Conservation (phyloP, 2,888 invertebrate genomes). For the Leucania comma region DNA sequence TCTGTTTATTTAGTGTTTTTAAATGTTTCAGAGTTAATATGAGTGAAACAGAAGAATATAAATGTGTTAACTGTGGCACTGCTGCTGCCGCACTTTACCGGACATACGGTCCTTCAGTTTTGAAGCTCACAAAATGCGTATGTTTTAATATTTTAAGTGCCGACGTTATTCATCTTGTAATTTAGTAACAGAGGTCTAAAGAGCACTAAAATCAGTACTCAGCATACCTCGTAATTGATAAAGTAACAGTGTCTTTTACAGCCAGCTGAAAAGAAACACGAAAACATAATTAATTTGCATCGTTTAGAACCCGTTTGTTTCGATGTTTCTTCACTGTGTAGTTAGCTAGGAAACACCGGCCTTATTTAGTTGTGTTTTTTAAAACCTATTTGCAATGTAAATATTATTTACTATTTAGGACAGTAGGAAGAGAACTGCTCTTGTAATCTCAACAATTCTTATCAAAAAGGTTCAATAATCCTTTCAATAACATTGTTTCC, state of each 20-base stretch:
- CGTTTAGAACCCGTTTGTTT: not conserved
- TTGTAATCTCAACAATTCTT: too few relatives aligned
- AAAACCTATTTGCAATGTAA: too few relatives aligned
- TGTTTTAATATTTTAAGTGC: constrained; percentile 73
- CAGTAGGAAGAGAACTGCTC: too few relatives aligned
- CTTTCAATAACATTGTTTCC: too few relatives aligned
- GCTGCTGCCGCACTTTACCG: constrained; percentile 92
- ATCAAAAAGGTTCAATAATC: too few relatives aligned
- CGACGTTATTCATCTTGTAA: not conserved
- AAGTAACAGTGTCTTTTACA: too few relatives aligned
- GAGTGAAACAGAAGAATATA: constrained; percentile 71
- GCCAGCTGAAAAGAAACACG: not conserved
- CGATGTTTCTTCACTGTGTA: too few relatives aligned
- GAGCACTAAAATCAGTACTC: not conserved
- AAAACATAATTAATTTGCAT: not conserved
- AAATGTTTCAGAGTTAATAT: constrained; percentile 50
- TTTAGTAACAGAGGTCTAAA: not conserved
- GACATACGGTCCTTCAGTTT: constrained; percentile 93
- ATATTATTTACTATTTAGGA: not conserved
- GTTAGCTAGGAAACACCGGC: too few relatives aligned
- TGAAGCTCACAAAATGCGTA: constrained; percentile 95
- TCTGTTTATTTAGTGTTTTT: constrained; percentile 12
- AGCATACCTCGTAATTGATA: not conserved
- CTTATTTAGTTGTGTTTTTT: too few relatives aligned
- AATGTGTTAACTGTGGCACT: constrained; percentile 93